Percentiles rank a stretch among this genome's conserved stretches.
These are phyloP conservation scores for Branchinecta sandiegonensis DNA, from an alignment of 2,888 invertebrate species.

Conservation along the genomic window DNA sequence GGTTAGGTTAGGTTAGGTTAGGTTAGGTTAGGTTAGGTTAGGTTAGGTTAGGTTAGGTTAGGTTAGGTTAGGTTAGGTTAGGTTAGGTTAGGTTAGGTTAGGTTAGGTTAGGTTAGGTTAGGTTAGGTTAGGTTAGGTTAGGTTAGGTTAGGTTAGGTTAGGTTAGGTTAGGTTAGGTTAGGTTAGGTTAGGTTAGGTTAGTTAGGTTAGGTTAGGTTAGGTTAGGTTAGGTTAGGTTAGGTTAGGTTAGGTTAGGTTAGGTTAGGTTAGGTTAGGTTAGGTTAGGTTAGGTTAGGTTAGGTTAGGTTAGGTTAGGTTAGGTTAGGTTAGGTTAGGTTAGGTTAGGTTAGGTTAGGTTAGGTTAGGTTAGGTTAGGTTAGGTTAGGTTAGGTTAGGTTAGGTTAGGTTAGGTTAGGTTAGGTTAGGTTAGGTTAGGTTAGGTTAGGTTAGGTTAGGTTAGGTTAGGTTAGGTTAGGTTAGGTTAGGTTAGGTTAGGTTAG, in stretches of 20 bases:
- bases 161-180: conserved; percentile 25
- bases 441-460: conserved; percentile 26
- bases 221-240: conserved; percentile 27
- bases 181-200: conserved; percentile 24
- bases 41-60: conserved; percentile 22
- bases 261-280: conserved; percentile 27
- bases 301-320: conserved; percentile 27
- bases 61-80: conserved; percentile 25
- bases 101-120: conserved; percentile 24
- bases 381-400: conserved; percentile 27
- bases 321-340: conserved; percentile 26
- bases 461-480: conserved; percentile 27
- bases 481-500: too few species aligned
- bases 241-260: conserved; percentile 26
- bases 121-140: conserved; percentile 25
- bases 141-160: conserved; percentile 25
- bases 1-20: conserved; percentile 22
- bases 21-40: conserved; percentile 22
- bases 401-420: conserved; percentile 27
- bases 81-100: conserved; percentile 25
- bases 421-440: conserved; percentile 27
- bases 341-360: conserved; percentile 27
- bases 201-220: conserved; percentile 27
- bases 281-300: conserved; percentile 27
- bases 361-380: conserved; percentile 26